Evolutionary conservation across 2,797 vertebrate species (phyloP).

Genomic region (Tauraco hartlaubi): DNA sequence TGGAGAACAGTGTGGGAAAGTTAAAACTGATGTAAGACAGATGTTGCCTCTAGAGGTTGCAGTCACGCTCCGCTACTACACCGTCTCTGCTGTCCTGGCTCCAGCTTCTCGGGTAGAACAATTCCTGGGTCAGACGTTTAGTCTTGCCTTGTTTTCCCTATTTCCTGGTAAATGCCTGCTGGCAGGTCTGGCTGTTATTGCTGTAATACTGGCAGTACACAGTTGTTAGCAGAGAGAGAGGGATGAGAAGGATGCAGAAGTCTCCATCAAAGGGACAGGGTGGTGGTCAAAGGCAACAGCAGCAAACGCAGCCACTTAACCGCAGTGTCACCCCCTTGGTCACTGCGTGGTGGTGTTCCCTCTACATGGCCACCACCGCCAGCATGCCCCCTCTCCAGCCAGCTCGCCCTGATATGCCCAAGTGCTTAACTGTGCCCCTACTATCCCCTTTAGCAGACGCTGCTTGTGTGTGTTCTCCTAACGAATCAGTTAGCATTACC

Average conservation of each 20-base stretch:
- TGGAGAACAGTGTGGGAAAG: accelerated
- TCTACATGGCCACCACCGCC: neutral
- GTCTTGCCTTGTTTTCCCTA: neutral
- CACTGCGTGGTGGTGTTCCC: neutral
- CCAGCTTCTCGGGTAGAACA: neutral
- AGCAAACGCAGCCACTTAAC: neutral
- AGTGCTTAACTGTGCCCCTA: neutral
- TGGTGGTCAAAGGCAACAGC: neutral
- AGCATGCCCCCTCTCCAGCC: neutral
- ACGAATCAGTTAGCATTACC: neutral
- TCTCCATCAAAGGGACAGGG: neutral
- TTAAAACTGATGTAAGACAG: neutral
- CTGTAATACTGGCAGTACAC: neutral
- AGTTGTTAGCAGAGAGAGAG: neutral
- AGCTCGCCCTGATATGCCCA: neutral
- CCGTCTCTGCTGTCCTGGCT: neutral
- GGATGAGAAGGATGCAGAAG: neutral
- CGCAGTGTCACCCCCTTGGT: neutral
- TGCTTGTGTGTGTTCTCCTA: neutral
- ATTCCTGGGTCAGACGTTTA: neutral
- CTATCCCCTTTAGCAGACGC: neutral
- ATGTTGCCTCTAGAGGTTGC: neutral
- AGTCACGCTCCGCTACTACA: neutral
- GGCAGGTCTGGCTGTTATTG: neutral
- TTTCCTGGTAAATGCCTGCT: neutral